phyloP scores from a whole-genome alignment of 2,888 invertebrate genomes.

The Erebia epiphron region DNA sequence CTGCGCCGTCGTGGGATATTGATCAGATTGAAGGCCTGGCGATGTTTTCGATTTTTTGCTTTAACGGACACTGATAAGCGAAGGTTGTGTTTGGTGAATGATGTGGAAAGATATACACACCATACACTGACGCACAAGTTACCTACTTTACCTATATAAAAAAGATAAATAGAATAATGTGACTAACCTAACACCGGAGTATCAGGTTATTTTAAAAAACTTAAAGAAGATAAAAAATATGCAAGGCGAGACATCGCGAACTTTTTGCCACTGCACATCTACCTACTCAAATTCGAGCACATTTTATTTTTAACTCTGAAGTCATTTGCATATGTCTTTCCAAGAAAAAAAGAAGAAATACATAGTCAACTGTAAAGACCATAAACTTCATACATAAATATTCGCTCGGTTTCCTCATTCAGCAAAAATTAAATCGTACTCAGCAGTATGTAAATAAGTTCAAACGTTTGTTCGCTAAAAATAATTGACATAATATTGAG shows the following conservation, averaged over 20 bases:
- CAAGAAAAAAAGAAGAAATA: conserved; percentile 31
- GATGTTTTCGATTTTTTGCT: conserved; percentile 59
- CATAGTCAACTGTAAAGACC: conserved; percentile 12
- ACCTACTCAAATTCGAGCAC: conserved; percentile 39
- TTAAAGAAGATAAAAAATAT: conserved; percentile 9
- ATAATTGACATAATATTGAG: neutral
- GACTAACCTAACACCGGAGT: neutral
- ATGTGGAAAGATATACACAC: conserved; percentile 31
- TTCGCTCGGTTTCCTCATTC: neutral
- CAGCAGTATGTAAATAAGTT: neutral
- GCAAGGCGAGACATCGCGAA: conserved; percentile 13
- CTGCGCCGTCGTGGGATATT: conserved; percentile 74
- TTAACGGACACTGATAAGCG: conserved; percentile 49
- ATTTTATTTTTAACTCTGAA: conserved; percentile 47
- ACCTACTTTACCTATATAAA: no score
- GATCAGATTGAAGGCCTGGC: conserved; percentile 60
- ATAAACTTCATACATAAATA: conserved; percentile 13
- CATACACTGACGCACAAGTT: neutral
- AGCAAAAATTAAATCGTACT: neutral
- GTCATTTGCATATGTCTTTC: conserved; percentile 42
- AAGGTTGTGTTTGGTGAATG: conserved; percentile 46
- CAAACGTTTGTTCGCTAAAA: neutral
- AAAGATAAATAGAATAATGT: conserved; percentile 1
- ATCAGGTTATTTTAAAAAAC: neutral
- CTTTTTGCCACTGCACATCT: conserved; percentile 30